Evolutionary conservation across 2,888 invertebrate species (phyloP), one percentile per base, ranked within the genome.

Genomic region (Nesidiocoris tenuis): DNA sequence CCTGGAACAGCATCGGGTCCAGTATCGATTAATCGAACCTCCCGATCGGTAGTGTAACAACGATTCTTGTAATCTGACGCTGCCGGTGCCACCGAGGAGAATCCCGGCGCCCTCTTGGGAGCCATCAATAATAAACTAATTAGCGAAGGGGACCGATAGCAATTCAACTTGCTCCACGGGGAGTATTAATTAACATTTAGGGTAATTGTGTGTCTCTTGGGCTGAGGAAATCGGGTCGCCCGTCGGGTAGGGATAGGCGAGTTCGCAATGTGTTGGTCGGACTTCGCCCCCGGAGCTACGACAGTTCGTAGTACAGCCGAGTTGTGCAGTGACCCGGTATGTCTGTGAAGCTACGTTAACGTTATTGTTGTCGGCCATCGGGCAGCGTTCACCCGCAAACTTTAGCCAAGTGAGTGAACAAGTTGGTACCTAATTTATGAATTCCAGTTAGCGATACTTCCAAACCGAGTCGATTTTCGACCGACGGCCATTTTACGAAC

Each of bases 121-220:
- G 56, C 64, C 56, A 74, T 74, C 74, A 74, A 74, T 74, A 74
- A 74, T 74, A 74, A 74, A 74, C 74, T 74, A 74, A 74, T 74
- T 74, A 64, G 74, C 25, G 55, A 56, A 56, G 56, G 39, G 39
- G 39, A 18, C 70, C 24, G 25, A 22, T 54, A 55, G 64, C 74
- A 64, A 74, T 74, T 17, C 54, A 74, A 74, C 63, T 64, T 70
- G 70, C 70, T 64, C 54, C 19, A 61, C 59, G 61, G 23, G 23
- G 74, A 64, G 64, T 64, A 64, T 74, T 74, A 74, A 74, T 74
- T 74, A 74, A 74, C 74, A 74, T 74, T 74, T 74, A 64, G 74
- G 74, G 57, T 55, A 23, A 74, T 74, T 64, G 63, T 74, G 24
- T 74, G 74, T 74, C 74, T 64, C 74, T 56, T 63, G 56, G 24